These are phyloP conservation scores for Pelobates cultripes DNA, from an alignment of 2,797 vertebrate species.

Conservation along the genomic window DNA sequence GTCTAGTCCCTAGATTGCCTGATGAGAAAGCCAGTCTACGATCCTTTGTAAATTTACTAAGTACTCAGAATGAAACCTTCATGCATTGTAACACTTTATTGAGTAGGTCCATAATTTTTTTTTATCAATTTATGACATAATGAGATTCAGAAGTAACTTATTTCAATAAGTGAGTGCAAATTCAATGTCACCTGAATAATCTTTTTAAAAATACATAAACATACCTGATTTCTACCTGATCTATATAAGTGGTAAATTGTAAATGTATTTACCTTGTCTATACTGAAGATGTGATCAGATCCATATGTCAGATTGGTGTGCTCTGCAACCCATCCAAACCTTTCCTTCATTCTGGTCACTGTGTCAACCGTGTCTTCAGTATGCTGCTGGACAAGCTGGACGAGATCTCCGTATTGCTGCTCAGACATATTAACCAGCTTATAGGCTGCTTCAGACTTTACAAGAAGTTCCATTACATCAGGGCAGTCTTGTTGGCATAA, in stretches of 20 bases:
- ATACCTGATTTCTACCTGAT: neutral
- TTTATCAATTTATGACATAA: no score
- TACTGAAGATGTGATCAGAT: constrained; percentile 76
- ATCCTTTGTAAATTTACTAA: no score
- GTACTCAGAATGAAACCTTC: no score
- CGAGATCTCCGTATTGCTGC: constrained; percentile 85
- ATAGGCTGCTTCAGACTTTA: constrained; percentile 81
- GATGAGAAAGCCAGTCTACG: no score
- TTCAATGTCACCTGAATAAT: no score
- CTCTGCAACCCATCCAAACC: constrained; percentile 87
- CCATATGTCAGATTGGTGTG: constrained; percentile 67
- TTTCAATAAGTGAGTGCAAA: no score
- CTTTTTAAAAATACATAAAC: no score
- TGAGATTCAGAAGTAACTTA: no score
- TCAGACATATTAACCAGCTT: constrained; percentile 80
- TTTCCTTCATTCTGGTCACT: constrained; percentile 81
- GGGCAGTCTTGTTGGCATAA: constrained; percentile 78
- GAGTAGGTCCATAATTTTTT: no score
- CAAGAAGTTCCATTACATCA: constrained; percentile 78
- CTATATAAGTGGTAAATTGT: neutral
- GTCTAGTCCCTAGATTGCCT: no score
- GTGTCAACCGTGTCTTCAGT: constrained; percentile 79
- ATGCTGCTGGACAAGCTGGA: constrained; percentile 81
- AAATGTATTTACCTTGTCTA: constrained; percentile 74
- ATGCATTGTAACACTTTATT: no score